Evolutionary conservation across 2,888 invertebrate genomes (phyloP).

Genomic region (Lacanobia oleracea): DNA sequence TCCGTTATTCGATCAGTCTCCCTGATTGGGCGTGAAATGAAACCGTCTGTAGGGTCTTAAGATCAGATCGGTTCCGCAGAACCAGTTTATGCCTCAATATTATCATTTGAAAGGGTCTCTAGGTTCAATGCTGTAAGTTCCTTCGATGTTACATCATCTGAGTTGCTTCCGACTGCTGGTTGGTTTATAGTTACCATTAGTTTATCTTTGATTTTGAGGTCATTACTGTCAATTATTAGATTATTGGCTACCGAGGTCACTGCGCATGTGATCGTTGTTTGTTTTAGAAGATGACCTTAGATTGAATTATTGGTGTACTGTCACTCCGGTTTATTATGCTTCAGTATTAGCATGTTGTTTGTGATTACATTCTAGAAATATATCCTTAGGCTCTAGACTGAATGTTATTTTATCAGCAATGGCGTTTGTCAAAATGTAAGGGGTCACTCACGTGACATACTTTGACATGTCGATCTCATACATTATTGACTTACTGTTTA

Average conservation of each 20-base stretch:
- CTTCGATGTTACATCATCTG: conserved; percentile 42
- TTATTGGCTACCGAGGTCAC: conserved; percentile 52
- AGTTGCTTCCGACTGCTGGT: conserved; percentile 39
- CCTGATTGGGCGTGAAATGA: conserved; percentile 48
- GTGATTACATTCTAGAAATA: neutral
- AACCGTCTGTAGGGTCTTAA: conserved; percentile 17
- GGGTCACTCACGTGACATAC: too few relatives aligned
- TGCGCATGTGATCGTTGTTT: conserved; percentile 37
- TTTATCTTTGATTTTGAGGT: conserved; percentile 52
- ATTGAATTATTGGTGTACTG: conserved; percentile 34
- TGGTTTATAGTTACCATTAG: conserved; percentile 36
- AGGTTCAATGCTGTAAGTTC: conserved; percentile 26
- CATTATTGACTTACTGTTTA: too few relatives aligned
- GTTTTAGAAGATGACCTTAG: conserved; percentile 58
- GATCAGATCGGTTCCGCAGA: conserved; percentile 6
- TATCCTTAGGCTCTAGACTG: too few relatives aligned
- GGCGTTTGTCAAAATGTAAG: too few relatives aligned
- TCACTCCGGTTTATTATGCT: conserved; percentile 9
- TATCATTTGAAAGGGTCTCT: neutral
- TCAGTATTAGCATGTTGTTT: conserved; percentile 4
- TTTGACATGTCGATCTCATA: too few relatives aligned
- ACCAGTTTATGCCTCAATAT: neutral
- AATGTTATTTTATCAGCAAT: too few relatives aligned
- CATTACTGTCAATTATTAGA: conserved; percentile 53
- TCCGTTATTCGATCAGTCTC: conserved; percentile 33